These are phyloP conservation scores for Thaumetopoea pityocampa DNA, from an alignment of 1,140 invertebrate species.

Conservation along the genomic window DNA sequence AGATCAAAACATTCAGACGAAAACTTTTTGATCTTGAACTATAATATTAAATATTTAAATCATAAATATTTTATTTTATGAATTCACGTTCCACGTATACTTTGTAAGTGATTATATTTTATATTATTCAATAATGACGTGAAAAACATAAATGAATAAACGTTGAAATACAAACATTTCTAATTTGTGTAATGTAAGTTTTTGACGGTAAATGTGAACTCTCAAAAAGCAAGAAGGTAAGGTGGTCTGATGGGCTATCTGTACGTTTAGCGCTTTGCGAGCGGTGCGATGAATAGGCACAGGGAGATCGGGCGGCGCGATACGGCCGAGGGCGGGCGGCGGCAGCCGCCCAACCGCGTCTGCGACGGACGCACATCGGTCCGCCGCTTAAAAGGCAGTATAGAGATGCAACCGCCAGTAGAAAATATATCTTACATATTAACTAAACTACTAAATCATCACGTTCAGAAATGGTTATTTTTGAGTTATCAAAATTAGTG, in stretches of 20 bases:
- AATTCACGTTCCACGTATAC: no score
- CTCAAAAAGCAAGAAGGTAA: constrained; percentile 52
- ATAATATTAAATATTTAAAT: no score
- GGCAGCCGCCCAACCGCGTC: constrained; percentile 25
- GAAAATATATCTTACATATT: no score
- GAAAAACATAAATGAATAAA: no score
- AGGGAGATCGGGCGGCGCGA: constrained; percentile 54
- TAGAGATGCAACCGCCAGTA: constrained; percentile 29
- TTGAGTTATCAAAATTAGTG: no score
- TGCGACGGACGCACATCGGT: constrained; percentile 12
- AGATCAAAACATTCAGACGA: not conserved
- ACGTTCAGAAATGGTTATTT: no score
- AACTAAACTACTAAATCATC: no score
- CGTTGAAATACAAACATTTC: constrained; percentile 35
- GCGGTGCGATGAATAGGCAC: constrained; percentile 57
- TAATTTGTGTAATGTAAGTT: constrained; percentile 68
- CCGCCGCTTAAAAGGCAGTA: constrained; percentile 32
- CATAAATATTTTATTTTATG: no score
- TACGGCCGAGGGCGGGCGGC: constrained; percentile 34
- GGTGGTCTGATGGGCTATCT: constrained; percentile 52
- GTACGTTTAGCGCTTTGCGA: constrained; percentile 58
- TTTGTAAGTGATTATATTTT: no score
- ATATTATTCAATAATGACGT: no score
- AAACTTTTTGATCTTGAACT: no score
- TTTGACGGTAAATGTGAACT: constrained; percentile 43